Percentiles rank a stretch among this genome's conserved stretches.
phyloP scores from a whole-genome alignment of 2,113 vertebrate species.

The Labeo rohita region DNA sequence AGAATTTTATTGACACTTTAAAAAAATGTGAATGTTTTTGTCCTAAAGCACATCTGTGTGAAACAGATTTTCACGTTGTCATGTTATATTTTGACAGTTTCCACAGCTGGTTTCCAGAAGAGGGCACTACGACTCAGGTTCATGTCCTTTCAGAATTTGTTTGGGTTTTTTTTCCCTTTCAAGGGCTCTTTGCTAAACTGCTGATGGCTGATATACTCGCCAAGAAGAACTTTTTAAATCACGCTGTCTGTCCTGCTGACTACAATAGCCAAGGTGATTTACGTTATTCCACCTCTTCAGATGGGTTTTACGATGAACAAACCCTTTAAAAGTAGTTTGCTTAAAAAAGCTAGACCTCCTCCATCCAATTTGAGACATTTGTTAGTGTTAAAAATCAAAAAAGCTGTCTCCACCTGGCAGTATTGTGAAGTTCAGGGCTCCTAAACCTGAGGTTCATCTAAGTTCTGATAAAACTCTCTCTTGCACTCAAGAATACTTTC shows the following conservation, averaged over 20 bases:
- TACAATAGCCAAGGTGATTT: not conserved
- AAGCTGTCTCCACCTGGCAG: not conserved
- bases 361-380: not conserved
- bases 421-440: not conserved
- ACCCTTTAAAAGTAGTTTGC: not conserved
- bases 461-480: not conserved
- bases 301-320: not conserved
- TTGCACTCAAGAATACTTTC: not conserved
- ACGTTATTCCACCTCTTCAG: not conserved
- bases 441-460: not conserved
- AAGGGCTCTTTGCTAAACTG: not conserved
- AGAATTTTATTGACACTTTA: not conserved
- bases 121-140: conserved; percentile 27
- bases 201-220: not conserved
- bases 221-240: not conserved
- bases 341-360: not conserved
- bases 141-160: not conserved
- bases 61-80: not conserved
- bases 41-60: not conserved
- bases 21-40: not conserved
- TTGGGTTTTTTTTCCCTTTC: not conserved
- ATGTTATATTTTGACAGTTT: not conserved
- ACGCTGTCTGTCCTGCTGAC: not conserved
- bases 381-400: not conserved
- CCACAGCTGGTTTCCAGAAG: conserved; percentile 26